Evolutionary conservation across 1,140 invertebrate genomes (phyloP).

Genomic region (Monochamus saltuarius): DNA sequence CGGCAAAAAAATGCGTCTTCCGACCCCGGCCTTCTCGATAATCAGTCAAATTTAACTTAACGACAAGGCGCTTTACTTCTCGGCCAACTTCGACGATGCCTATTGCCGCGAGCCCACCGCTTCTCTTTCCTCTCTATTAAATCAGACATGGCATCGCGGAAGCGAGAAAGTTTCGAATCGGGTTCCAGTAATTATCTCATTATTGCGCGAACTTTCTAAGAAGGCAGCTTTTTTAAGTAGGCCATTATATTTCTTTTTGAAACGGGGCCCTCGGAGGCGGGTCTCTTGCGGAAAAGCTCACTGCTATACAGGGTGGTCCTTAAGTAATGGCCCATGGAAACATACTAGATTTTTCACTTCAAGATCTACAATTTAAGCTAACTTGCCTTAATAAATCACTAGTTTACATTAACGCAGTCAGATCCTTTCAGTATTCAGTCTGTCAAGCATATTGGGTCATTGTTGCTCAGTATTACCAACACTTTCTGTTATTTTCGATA

Average conservation of each 20-base stretch:
- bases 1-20: not conserved
- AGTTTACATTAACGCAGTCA: too few relatives aligned
- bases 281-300: not conserved
- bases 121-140: not conserved
- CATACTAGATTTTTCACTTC: too few relatives aligned
- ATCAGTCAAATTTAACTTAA: slow-evolving; percentile 19
- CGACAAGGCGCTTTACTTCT: slow-evolving; percentile 13
- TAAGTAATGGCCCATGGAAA: too few relatives aligned
- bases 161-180: not conserved
- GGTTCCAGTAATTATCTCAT: not conserved
- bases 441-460: too few relatives aligned
- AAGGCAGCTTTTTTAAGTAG: not conserved
- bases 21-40: not conserved
- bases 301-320: too few relatives aligned
- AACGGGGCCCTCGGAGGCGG: not conserved
- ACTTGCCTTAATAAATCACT: too few relatives aligned
- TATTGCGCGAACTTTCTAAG: not conserved
- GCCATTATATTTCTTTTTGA: not conserved
- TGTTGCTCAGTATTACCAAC: too few relatives aligned
- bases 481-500: too few relatives aligned
- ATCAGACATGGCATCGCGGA: not conserved
- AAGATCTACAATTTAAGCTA: too few relatives aligned
- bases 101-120: not conserved
- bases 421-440: too few relatives aligned
- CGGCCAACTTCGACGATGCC: slow-evolving; percentile 11